These are phyloP conservation scores for Tetragonisca angustula DNA, from an alignment of 2,888 invertebrate genomes.

Conservation along the genomic window DNA sequence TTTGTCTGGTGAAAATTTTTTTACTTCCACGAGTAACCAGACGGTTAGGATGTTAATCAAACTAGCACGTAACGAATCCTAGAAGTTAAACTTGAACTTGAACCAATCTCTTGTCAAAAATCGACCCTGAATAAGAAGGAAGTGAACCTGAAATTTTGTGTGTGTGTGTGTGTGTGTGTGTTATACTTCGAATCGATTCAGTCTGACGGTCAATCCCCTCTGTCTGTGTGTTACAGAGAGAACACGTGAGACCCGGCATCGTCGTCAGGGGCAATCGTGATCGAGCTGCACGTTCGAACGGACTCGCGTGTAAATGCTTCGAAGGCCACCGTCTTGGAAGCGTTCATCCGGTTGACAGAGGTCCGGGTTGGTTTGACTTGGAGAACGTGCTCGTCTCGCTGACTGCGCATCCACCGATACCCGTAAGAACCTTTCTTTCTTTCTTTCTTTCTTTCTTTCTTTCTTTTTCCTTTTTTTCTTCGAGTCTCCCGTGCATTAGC, in stretches of 20 bases:
- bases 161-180: no score
- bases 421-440: conserved; percentile 37
- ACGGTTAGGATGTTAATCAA: no score
- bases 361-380: conserved; percentile 48
- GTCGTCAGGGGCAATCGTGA: conserved; percentile 13
- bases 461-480: neutral
- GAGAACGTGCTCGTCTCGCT: conserved; percentile 44
- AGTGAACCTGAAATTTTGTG: neutral
- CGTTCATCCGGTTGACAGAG: conserved; percentile 14
- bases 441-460: no score
- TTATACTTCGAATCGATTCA: conserved; percentile 9
- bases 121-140: neutral
- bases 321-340: conserved; percentile 16
- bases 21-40: no score
- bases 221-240: conserved; percentile 59
- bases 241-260: conserved; percentile 13
- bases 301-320: conserved; percentile 43
- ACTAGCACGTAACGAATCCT: no score
- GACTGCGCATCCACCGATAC: conserved; percentile 32
- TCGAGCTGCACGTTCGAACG: conserved; percentile 15
- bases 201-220: conserved; percentile 5
- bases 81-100: no score
- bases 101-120: no score
- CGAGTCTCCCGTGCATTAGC: no score
- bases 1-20: no score